phyloP scores from a whole-genome alignment of 2,888 invertebrate species.

The Scaptomyza polygonia region DNA sequence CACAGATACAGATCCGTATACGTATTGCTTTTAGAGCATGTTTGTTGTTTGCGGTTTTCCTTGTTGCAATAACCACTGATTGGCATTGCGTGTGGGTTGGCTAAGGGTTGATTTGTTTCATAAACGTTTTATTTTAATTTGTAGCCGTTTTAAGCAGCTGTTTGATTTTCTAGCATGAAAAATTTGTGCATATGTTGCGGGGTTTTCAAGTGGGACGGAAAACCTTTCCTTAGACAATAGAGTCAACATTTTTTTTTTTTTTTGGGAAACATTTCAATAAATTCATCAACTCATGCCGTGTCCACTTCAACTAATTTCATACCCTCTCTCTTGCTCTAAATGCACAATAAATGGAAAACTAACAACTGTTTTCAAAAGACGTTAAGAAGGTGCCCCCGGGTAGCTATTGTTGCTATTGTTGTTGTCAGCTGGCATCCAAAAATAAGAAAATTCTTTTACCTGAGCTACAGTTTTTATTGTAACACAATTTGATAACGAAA shows the following conservation, averaged over 20 bases:
- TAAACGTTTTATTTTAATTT: constrained; percentile 6
- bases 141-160: constrained; percentile 63
- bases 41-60: constrained; percentile 30
- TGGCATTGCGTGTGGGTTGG: constrained; percentile 38
- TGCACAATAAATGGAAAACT: constrained; percentile 75
- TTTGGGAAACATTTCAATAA: constrained; percentile 66
- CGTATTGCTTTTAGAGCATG: not conserved
- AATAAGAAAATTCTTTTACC: constrained; percentile 40
- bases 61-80: constrained; percentile 23
- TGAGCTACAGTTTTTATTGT: constrained; percentile 59
- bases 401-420: constrained; percentile 29
- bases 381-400: constrained; percentile 32
- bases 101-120: constrained; percentile 37
- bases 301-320: constrained; percentile 74
- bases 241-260: constrained; percentile 13
- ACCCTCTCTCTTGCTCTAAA: constrained; percentile 42
- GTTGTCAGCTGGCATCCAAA: constrained; percentile 64
- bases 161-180: constrained; percentile 62
- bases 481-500: constrained; percentile 74
- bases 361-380: constrained; percentile 64
- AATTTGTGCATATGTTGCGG: constrained; percentile 63
- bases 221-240: constrained; percentile 35
- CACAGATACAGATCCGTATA: constrained; percentile 13
- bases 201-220: constrained; percentile 28
- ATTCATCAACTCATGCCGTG: constrained; percentile 66